These are phyloP conservation scores for Bradypodion ventrale DNA, from an alignment of 2,797 vertebrate genomes.

Conservation along the genomic window DNA sequence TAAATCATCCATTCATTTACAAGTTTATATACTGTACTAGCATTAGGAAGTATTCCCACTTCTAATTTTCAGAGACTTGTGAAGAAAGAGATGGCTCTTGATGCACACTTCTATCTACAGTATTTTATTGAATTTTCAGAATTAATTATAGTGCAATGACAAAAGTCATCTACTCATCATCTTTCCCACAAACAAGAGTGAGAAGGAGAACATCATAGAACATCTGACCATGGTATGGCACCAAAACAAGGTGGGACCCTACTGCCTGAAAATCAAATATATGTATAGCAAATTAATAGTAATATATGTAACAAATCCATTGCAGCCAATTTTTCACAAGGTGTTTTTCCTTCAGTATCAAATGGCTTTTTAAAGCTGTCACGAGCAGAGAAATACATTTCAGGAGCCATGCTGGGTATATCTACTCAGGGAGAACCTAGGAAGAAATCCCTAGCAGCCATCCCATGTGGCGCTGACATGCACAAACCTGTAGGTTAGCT, in stretches of 20 bases:
- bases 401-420: neutral
- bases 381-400: neutral
- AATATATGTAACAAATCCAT: neutral
- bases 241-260: neutral
- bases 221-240: neutral
- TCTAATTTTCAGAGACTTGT: too few relatives aligned
- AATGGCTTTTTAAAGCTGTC: neutral
- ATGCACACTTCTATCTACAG: too few relatives aligned
- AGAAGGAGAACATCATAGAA: neutral
- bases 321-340: neutral
- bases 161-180: too few relatives aligned
- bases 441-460: too few relatives aligned
- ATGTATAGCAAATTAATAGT: neutral
- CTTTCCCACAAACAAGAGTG: too few relatives aligned
- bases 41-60: too few relatives aligned
- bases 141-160: too few relatives aligned
- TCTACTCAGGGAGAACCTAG: neutral
- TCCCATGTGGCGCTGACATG: accelerated
- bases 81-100: too few relatives aligned
- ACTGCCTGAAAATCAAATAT: neutral
- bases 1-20: too few relatives aligned
- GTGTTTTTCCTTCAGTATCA: neutral
- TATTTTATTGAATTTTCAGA: too few relatives aligned
- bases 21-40: too few relatives aligned
- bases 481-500: accelerated